Base-by-base conservation (phyloP, 1,140 invertebrate species). In the Scylla paramamosain region DNA sequence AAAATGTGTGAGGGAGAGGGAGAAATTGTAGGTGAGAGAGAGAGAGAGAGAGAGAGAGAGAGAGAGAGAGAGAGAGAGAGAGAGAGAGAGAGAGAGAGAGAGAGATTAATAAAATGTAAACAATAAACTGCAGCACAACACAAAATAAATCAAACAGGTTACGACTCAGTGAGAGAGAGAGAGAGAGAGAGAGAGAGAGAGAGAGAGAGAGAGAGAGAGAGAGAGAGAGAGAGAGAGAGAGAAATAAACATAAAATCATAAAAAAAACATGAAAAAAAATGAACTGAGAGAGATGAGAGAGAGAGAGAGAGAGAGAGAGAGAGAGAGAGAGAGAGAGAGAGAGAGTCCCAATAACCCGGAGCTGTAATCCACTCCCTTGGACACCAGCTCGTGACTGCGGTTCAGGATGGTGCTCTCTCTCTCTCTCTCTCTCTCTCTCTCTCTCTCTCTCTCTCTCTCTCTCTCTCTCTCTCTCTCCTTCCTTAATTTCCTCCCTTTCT, bases 341-440 rank as follows among this genome's bases (percentile, higher is more conserved):
- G 83, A 31, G 32, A 14, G 83, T 59, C 52, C 20, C 52, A 59
- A 31, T 29, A 39, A 31, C 28, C 32, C 12, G 28, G 12, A n/a
- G 83, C 12, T 14, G 83, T 86, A 12, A 86, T 86, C 83, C 32
- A 31, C 28, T 39, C 28, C 83, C 83, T 86, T 39, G 28, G 28
- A 31, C 83, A 12, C 28, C 28, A 16, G 39, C 83, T 28, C 32
- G 83, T 86, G 83, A 86, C 32, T 29, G 83, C n/a, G 28, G 28
- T 39, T 39, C 83, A 14, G 28, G 28, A 12, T 86, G 12, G 8
- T 16, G 3, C 83, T 39, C 83, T 86, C 83, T 86, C 32, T 86
- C 28, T 86, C 83, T 86, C 83, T 39, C 83, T 86, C 83, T 39
- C 83, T 86, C 14, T 39, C 83, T 86, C 83, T 86, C 83, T 86